phyloP scores from a whole-genome alignment of 2,797 vertebrate species.

The Hapalemur alaotrensis region DNA sequence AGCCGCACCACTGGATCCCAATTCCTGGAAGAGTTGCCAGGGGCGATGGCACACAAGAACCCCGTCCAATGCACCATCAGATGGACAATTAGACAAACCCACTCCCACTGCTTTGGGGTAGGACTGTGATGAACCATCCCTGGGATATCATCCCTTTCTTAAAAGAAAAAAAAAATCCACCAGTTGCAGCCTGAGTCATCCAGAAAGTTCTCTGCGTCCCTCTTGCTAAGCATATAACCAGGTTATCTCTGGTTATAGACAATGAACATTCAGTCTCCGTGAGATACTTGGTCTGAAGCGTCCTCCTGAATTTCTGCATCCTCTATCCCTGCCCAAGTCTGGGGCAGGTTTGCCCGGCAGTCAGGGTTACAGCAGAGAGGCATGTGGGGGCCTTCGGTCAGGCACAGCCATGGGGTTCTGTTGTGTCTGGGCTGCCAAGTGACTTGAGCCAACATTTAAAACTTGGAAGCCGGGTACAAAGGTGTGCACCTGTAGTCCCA shows the following conservation, averaged over 20 bases:
- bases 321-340: background rate
- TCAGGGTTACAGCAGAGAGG: background rate
- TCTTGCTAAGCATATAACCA: background rate
- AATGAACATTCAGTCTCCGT: background rate
- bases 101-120: background rate
- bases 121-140: background rate
- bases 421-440: background rate
- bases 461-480: background rate
- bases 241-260: background rate
- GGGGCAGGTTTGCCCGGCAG: rapidly evolving
- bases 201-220: background rate
- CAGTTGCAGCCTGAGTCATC: background rate
- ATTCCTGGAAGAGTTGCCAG: background rate
- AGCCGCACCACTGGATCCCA: background rate
- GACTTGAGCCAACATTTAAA: background rate
- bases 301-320: background rate
- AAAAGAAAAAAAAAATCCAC: background rate
- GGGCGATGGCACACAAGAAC: too few species aligned
- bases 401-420: rapidly evolving
- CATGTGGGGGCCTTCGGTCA: rapidly evolving
- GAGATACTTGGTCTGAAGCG: background rate
- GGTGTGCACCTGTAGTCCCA: background rate
- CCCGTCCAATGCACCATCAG: background rate
- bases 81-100: background rate
- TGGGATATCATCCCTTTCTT: background rate